These are phyloP conservation scores for Phrynosoma blainvillii DNA, from an alignment of 2,113 vertebrate genomes.

Conservation along the genomic window DNA sequence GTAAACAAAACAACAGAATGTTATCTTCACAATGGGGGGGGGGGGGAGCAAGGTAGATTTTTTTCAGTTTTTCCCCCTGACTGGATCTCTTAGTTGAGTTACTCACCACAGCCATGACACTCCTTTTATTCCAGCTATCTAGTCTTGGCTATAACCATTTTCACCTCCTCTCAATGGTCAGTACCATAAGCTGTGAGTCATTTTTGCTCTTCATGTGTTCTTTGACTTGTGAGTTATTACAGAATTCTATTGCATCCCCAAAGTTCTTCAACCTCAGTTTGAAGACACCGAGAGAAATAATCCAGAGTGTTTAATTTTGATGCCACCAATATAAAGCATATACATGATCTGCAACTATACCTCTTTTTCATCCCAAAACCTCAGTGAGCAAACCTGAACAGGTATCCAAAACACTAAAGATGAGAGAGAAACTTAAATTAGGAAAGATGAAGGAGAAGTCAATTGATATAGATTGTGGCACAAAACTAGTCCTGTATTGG, in stretches of 20 bases:
- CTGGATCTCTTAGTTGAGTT: not conserved
- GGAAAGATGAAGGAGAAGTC: not conserved
- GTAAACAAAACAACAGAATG: not conserved
- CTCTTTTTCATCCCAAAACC: not conserved
- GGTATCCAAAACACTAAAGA: not conserved
- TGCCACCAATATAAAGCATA: not conserved
- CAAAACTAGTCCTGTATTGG: not conserved
- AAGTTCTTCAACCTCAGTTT: not conserved
- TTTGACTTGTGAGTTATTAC: not conserved
- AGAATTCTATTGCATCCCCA: not conserved
- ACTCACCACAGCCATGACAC: not conserved
- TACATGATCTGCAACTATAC: not conserved
- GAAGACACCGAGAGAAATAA: not conserved
- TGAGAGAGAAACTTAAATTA: too few relatives aligned
- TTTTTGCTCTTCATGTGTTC: not conserved
- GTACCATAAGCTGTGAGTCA: not conserved
- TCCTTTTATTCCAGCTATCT: not conserved
- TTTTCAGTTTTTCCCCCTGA: not conserved
- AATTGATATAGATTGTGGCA: not conserved
- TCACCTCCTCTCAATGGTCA: not conserved
- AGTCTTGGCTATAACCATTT: not conserved
- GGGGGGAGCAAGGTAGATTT: too few relatives aligned
- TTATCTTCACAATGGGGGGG: not conserved
- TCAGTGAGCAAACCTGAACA: not conserved
- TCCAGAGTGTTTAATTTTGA: not conserved